Evolutionary conservation across 1,140 invertebrate genomes (phyloP), one percentile per base, ranked within the genome.

Genomic region (Pseudomyrmex concolor): DNA sequence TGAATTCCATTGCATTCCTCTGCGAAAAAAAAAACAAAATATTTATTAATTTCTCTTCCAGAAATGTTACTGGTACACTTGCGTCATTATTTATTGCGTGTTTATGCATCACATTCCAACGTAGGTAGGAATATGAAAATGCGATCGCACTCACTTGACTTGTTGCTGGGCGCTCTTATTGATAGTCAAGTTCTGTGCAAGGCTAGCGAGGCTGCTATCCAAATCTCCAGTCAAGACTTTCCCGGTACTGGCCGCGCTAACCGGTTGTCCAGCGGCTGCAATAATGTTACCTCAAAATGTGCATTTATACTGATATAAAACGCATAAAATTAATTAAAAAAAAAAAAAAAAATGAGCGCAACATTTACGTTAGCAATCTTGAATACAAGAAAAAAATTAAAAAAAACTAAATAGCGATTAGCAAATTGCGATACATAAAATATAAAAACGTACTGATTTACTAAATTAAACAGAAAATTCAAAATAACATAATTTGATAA

Each of bases 121-220:
- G 34, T 7, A 34, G 34, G 5, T 34, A 63, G 13, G 67, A 50
- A 67, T 50, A 70, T 5, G 10, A 78, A 78, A 55, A 25, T 12
- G 3, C 60, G 12, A 10, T 50, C 8, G 76, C 90, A 95, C 96
- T 95, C 95, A 97, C 97, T 97, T 96, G 85, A 96, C 95, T 90
- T 95, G 95, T 82, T 95, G 95, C 83, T 96, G 95, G n/a, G 95
- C 95, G 87, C 95, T 95, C 93, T 97, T 98, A 93, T 98, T 98
- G 84, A 99, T 98, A 91, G 97, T 96, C 74, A 99, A 95, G 95
- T 99, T 99, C 94, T 98, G 97, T 82, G 98, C 98, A 84, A 99
- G 94, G 77, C 96, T 97, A 67, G 98, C 98, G 62, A 99, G 95
- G 89, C 97, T 98, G 74, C 97, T 97, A 93, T 99, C 98, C 90